phyloP scores from a whole-genome alignment of 2,113 vertebrate species.

The Gavia stellata region DNA sequence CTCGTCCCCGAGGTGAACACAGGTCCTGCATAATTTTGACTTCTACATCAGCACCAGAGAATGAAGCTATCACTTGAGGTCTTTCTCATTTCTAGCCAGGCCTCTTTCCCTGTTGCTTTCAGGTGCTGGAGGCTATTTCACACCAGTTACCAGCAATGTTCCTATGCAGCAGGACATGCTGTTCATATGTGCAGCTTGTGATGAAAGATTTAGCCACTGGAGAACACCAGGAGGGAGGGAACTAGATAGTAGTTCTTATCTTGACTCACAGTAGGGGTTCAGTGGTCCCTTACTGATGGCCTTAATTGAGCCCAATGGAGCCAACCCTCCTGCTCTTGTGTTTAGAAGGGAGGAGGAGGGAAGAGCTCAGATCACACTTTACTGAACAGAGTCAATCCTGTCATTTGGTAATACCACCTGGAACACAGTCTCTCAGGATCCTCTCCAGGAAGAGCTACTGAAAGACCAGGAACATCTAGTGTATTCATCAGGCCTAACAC shows the following conservation, averaged over 20 bases:
- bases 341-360: not conserved
- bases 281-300: not conserved
- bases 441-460: not conserved
- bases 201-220: conserved; percentile 4
- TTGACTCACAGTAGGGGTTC: not conserved
- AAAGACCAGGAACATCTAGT: not conserved
- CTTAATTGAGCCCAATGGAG: not conserved
- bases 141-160: not conserved
- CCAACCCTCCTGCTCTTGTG: not conserved
- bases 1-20: not conserved
- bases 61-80: not conserved
- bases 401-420: not conserved
- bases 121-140: conserved; percentile 1
- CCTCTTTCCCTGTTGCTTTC: not conserved
- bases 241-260: not conserved
- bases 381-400: not conserved
- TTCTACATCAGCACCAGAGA: not conserved
- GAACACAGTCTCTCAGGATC: not conserved
- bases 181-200: not conserved
- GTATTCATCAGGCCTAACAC: not conserved
- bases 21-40: not conserved
- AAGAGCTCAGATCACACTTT: not conserved
- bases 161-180: not conserved
- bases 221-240: not conserved
- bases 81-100: not conserved